phyloP scores from a whole-genome alignment of 1,140 invertebrate species.

The Brachionus calyciflorus region DNA sequence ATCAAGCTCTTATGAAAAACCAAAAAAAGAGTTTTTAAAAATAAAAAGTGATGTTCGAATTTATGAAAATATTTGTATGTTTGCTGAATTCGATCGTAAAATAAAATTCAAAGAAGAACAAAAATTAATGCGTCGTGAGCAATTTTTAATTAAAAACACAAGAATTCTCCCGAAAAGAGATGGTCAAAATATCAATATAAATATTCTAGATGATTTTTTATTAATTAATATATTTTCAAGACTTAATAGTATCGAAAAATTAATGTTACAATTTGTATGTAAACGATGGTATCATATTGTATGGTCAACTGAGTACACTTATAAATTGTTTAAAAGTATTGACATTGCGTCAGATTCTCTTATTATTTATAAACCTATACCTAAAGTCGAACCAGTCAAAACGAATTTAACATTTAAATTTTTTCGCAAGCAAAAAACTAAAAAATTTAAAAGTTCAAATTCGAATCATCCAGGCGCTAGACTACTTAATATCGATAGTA shows the following conservation, averaged over 20 bases:
- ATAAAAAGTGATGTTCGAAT: neutral
- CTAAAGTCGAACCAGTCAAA: neutral
- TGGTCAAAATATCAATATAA: neutral
- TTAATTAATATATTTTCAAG: constrained; percentile 1
- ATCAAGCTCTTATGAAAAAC: neutral
- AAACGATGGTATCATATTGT: constrained; percentile 2
- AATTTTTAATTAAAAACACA: neutral
- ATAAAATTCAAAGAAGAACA: neutral
- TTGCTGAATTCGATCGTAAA: neutral
- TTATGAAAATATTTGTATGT: neutral
- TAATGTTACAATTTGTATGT: constrained; percentile 17
- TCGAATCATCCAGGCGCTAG: neutral
- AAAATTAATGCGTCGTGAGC: neutral
- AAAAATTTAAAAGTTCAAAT: neutral
- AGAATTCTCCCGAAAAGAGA: neutral
- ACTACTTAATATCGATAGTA: neutral
- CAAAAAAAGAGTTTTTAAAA: neutral
- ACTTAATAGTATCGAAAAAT: neutral
- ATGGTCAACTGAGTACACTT: constrained; percentile 22
- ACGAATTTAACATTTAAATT: constrained; percentile 28
- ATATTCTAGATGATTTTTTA: constrained; percentile 19
- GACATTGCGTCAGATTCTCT: neutral
- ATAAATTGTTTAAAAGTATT: neutral
- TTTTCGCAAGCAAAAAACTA: neutral
- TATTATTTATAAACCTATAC: neutral